Conservation (phyloP, 2,797 vertebrate species). For the Xenopus petersii region DNA sequence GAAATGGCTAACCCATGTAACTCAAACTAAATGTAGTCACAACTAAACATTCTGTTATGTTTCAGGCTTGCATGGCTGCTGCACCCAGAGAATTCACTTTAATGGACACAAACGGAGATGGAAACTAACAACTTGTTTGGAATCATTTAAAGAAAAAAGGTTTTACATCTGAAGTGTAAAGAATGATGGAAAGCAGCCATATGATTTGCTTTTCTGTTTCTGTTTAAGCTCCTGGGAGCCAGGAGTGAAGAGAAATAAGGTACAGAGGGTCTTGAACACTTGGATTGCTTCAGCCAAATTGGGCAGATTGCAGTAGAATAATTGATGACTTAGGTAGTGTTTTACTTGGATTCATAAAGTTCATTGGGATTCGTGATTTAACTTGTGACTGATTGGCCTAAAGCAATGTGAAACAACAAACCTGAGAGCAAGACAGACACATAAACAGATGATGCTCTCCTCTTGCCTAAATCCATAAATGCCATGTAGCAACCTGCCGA, state of each 20-base stretch:
- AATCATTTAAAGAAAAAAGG: neutral
- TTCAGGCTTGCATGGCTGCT: no score
- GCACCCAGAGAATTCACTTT: no score
- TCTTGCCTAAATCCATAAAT: conserved; percentile 24
- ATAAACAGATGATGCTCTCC: conserved; percentile 42
- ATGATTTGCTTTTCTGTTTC: conserved; percentile 10
- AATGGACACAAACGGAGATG: no score
- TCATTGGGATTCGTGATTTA: conserved; percentile 36
- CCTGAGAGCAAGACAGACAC: conserved; percentile 32
- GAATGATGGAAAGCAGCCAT: neutral
- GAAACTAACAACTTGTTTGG: neutral
- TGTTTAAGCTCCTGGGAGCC: neutral
- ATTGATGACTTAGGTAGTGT: conserved; percentile 39
- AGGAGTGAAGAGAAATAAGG: neutral
- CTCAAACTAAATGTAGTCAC: no score
- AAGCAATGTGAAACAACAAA: conserved; percentile 42
- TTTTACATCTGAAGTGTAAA: neutral
- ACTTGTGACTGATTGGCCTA: conserved; percentile 46
- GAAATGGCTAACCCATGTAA: no score
- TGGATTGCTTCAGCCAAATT: conserved; percentile 39
- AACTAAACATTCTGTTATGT: no score
- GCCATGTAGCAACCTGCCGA: conserved; percentile 21
- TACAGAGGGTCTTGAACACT: conserved; percentile 21
- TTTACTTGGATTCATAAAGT: conserved; percentile 41
- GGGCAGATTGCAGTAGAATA: conserved; percentile 43